These are phyloP conservation scores for Troides helena DNA, from an alignment of 2,888 invertebrate genomes.

Conservation along the genomic window DNA sequence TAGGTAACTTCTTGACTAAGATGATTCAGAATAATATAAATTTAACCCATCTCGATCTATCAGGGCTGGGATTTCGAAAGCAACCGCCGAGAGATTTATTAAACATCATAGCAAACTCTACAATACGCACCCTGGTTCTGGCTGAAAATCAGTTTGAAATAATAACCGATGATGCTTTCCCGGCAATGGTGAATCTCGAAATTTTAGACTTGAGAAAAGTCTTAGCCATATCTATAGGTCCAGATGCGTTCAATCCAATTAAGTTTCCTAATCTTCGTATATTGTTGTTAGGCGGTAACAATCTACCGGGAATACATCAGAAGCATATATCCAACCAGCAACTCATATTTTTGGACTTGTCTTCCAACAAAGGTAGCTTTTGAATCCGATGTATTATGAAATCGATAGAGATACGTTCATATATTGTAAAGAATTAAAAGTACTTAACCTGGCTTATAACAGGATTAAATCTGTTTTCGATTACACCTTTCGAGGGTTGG, in stretches of 20 bases:
- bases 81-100: slow-evolving; percentile 69
- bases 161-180: slow-evolving; percentile 73
- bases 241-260: slow-evolving; percentile 66
- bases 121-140: slow-evolving; percentile 69
- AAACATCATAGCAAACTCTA: slow-evolving; percentile 72
- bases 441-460: slow-evolving; percentile 78
- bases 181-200: slow-evolving; percentile 76
- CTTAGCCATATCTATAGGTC: slow-evolving; percentile 65
- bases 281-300: slow-evolving; percentile 75
- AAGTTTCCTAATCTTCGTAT: slow-evolving; percentile 76
- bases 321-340: slow-evolving; percentile 71
- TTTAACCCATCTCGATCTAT: slow-evolving; percentile 70
- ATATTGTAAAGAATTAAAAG: slow-evolving; percentile 66
- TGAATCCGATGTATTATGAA: slow-evolving; percentile 71
- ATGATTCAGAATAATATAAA: slow-evolving; percentile 60
- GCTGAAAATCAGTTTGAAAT: slow-evolving; percentile 80
- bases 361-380: slow-evolving; percentile 69
- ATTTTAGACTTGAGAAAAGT: slow-evolving; percentile 79
- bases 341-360: slow-evolving; percentile 74
- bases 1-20: slow-evolving; percentile 62
- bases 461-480: slow-evolving; percentile 73
- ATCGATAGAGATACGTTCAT: slow-evolving; percentile 73
- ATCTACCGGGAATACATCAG: slow-evolving; percentile 73
- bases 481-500: slow-evolving; percentile 74
- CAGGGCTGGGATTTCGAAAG: slow-evolving; percentile 77